Conservation (phyloP, 2,797 vertebrate genomes). For the Delichon dasypus region DNA sequence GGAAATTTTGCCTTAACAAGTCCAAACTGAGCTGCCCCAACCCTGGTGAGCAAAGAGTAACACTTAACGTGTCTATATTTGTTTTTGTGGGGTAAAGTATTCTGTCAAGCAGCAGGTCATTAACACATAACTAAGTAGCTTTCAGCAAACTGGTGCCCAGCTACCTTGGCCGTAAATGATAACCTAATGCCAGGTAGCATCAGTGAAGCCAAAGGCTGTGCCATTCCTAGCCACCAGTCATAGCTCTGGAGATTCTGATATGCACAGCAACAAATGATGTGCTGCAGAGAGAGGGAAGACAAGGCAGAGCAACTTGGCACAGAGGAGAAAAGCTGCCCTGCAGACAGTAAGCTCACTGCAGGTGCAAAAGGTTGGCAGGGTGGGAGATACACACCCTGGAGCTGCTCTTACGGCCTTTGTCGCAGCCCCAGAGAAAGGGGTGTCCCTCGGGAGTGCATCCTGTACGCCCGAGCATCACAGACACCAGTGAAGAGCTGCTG, state of each 20-base stretch:
- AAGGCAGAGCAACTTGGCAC: not conserved
- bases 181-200: not conserved
- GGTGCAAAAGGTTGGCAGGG: not conserved
- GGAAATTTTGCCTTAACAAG: constrained; percentile 12
- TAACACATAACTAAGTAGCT: not conserved
- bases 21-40: not conserved
- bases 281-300: not conserved
- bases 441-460: not conserved
- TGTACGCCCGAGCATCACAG: accelerated
- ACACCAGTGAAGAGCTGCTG: not conserved
- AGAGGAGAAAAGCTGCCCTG: not conserved
- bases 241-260: not conserved
- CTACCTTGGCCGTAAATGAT: not conserved
- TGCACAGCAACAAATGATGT: accelerated
- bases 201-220: not conserved
- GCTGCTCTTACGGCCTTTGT: not conserved
- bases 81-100: not conserved
- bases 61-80: not conserved
- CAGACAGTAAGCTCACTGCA: accelerated
- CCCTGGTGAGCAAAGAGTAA: not conserved
- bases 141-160: not conserved
- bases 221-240: not conserved
- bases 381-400: not conserved
- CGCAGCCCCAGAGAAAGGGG: not conserved
- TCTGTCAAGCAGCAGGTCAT: not conserved